A percentile compares a stretch with the other conserved stretches of the same genome.
These are phyloP conservation scores for Gymnorhina tibicen DNA, from an alignment of 2,113 vertebrate genomes.

Conservation along the genomic window DNA sequence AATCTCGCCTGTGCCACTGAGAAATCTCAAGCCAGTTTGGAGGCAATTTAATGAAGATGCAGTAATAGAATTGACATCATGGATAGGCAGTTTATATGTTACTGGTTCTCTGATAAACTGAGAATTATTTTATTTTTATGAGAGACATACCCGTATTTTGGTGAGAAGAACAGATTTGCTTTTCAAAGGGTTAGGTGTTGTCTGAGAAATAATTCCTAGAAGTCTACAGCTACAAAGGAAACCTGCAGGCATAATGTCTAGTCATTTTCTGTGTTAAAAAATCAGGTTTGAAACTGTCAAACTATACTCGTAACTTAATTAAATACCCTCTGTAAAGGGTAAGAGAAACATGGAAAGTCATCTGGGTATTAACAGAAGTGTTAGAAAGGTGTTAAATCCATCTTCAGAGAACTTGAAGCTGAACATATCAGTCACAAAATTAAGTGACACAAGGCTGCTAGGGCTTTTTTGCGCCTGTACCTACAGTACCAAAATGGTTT, in stretches of 20 bases:
- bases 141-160: neutral
- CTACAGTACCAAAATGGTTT: neutral
- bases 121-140: neutral
- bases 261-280: neutral
- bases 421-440: neutral
- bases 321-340: neutral
- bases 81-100: neutral
- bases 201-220: neutral
- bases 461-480: neutral
- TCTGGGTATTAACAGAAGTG: neutral
- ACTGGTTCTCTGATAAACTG: neutral
- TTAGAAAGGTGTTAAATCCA: neutral
- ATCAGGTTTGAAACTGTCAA: neutral
- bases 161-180: neutral
- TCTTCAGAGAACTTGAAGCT: neutral
- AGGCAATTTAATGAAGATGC: neutral
- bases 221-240: neutral
- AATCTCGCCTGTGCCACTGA: accelerated
- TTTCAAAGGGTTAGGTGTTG: neutral
- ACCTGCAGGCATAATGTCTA: neutral
- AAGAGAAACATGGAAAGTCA: neutral
- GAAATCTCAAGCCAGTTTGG: neutral
- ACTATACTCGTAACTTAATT: neutral
- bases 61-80: neutral
- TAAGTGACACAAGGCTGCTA: neutral